Evolutionary conservation across 2,113 vertebrate genomes (phyloP), one percentile per base, ranked within the genome.

Genomic region (Halcyon malimbica): DNA sequence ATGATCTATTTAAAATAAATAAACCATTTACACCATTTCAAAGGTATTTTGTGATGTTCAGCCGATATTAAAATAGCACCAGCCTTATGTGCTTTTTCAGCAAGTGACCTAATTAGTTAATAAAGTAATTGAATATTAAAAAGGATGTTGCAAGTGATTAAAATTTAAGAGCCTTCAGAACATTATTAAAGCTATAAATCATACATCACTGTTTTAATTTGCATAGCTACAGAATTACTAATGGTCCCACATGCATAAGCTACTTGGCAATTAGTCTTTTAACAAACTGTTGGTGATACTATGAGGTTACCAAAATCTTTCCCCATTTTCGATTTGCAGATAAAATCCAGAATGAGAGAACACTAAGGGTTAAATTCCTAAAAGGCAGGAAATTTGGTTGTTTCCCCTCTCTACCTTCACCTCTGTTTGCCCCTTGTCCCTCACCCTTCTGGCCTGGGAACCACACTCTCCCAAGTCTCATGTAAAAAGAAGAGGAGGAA

Each of bases 101-200:
- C 98, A 98, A 98, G 97, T 98, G 98, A 98, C 98, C 98, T 98
- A 98, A 98, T 98, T 98, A 98, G 98, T 98, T 98, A 98, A 98
- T 98, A 98, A 98, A 98, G 98, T 98, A 98, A 98, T 98, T 98
- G 98, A 98, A 98, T 98, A 98, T 98, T 98, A 98, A 98, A 98
- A 98, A 98, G 98, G 98, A 98, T 98, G 98, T 98, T 98, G 98
- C 98, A 97, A 98, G 98, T 98, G 98, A 98, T 98, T 98, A 98
- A 98, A 98, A 98, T 98, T 98, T 98, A 98, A 98, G 98, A 98
- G 98, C 97, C 97, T 98, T 98, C 98, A 98, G 98, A 98, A 98
- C 97, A 98, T 98, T 98, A 98, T 98, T 98, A 98, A 98, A 98
- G 97, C 98, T 98, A 98, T 98, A 98, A 98, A 98, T 98, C 98